Conservation (phyloP, 2,888 invertebrate genomes). For the Ichneumon xanthorius region DNA sequence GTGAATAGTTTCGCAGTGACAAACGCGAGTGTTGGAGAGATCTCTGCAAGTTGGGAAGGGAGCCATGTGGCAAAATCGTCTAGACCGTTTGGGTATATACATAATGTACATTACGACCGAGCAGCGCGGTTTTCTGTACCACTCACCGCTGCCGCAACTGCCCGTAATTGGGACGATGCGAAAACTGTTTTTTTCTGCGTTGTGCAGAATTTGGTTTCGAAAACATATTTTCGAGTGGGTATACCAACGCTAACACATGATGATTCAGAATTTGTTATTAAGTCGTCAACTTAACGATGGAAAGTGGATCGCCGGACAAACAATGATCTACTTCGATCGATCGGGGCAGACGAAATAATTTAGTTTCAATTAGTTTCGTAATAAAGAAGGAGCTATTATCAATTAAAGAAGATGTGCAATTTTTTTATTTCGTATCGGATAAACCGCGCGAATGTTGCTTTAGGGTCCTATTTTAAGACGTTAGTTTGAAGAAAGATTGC, state of each 20-base stretch:
- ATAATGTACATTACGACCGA: not conserved
- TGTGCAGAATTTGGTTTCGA: not conserved
- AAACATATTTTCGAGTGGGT: not conserved
- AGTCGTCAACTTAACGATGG: not conserved
- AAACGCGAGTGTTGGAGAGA: conserved; percentile 34
- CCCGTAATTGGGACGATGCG: not conserved
- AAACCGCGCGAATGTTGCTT: no score
- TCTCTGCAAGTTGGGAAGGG: conserved; percentile 39
- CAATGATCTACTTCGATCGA: not conserved
- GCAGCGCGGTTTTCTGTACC: not conserved
- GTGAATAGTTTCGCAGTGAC: conserved; percentile 35
- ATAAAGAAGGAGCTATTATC: no score
- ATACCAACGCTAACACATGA: not conserved
- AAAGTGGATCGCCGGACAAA: not conserved
- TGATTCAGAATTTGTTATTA: not conserved
- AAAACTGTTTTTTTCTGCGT: not conserved
- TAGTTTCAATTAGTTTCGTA: no score
- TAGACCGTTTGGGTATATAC: conserved; percentile 15
- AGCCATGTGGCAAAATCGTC: conserved; percentile 55
- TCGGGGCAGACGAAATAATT: not conserved
- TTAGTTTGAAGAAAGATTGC: no score
- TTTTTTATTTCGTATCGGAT: no score
- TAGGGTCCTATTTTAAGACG: no score
- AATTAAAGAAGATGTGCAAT: no score
- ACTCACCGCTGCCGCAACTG: not conserved